A percentile compares a stretch with the other conserved stretches of the same genome.
phyloP scores from a whole-genome alignment of 2,888 invertebrate genomes.

The Tenthredo mesomela region DNA sequence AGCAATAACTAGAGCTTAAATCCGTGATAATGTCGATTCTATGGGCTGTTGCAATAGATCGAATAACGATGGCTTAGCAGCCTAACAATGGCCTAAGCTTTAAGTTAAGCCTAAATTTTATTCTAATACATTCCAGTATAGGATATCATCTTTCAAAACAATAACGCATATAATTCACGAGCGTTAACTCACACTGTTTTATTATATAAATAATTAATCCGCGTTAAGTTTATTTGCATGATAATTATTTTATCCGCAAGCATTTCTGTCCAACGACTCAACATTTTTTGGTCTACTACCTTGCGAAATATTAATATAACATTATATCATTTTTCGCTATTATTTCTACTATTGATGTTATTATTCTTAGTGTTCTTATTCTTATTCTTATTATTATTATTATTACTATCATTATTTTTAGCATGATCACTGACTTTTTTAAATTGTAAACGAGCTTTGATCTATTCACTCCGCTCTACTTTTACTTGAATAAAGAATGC shows the following conservation, averaged over 20 bases:
- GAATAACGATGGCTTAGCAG: not conserved
- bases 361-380: not conserved
- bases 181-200: not conserved
- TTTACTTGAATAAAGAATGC: slow-evolving; percentile 18
- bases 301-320: slow-evolving; percentile 3
- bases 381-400: slow-evolving; percentile 3
- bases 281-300: not conserved
- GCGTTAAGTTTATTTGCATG: slow-evolving; percentile 52
- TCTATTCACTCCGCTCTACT: slow-evolving; percentile 25
- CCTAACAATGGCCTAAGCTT: not conserved
- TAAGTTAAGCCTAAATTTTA: slow-evolving; percentile 2
- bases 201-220: slow-evolving; percentile 52
- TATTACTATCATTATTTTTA: not conserved
- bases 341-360: not conserved
- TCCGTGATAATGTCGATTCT: slow-evolving; percentile 70
- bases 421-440: not conserved
- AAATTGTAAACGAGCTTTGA: slow-evolving; percentile 17
- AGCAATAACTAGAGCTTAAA: slow-evolving; percentile 76
- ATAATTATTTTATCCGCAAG: not conserved
- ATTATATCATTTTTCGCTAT: not conserved
- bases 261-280: not conserved
- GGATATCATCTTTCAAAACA: slow-evolving; percentile 15
- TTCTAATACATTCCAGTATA: slow-evolving; percentile 19
- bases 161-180: not conserved
- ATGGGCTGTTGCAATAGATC: slow-evolving; percentile 20